Evolutionary conservation across 2,888 invertebrate species (phyloP).

Genomic region (Entomobrya multifasciata): DNA sequence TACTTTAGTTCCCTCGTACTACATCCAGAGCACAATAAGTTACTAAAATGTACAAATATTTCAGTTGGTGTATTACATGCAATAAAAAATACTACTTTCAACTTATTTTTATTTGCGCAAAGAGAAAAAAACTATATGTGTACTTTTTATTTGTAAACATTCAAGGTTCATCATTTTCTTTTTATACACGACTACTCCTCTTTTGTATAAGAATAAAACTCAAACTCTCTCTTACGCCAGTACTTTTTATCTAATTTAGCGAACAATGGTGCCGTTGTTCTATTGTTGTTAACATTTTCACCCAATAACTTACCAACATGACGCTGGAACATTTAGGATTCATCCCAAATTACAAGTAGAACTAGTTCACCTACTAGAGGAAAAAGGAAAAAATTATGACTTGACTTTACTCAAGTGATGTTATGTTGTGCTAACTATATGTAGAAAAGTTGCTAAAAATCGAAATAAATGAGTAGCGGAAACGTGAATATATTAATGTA

Average conservation of each 20-base stretch:
- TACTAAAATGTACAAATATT: constrained; percentile 52
- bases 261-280: neutral
- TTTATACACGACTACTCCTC: neutral
- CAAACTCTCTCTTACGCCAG: neutral
- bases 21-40: constrained; percentile 9
- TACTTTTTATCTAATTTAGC: constrained; percentile 15
- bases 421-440: too few species aligned
- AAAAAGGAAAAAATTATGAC: too few species aligned
- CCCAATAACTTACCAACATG: constrained; percentile 6
- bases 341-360: too few species aligned
- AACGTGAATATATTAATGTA: too few species aligned
- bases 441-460: too few species aligned
- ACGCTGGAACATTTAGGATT: too few species aligned
- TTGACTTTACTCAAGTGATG: too few species aligned
- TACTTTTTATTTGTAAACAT: neutral
- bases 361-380: too few species aligned
- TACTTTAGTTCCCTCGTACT: constrained; percentile 33
- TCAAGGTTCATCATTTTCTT: neutral
- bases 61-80: constrained; percentile 1
- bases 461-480: too few species aligned
- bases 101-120: neutral
- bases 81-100: constrained; percentile 12
- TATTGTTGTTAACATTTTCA: constrained; percentile 27
- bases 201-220: neutral
- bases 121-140: neutral